A percentile compares a stretch with the other conserved stretches of the same genome.
Evolutionary conservation across 2,113 vertebrate species (phyloP).

Genomic region (Thinocorus orbignyianus): DNA sequence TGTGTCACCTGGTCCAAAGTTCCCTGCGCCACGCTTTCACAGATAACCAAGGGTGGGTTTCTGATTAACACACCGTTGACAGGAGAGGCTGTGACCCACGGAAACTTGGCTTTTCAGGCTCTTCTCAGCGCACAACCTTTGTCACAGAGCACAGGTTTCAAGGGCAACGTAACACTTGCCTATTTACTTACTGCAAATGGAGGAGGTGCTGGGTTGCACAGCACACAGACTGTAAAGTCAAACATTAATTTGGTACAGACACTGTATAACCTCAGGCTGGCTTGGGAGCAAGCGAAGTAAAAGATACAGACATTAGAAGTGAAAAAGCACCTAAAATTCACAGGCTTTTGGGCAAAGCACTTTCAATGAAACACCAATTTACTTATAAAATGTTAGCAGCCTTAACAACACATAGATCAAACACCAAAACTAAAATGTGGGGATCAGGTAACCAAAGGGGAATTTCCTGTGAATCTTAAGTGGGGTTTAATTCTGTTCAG

Average conservation of each 20-base stretch:
- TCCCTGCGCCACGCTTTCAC: background rate
- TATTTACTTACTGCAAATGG: conserved; percentile 70
- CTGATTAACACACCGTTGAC: conserved; percentile 36
- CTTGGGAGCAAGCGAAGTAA: background rate
- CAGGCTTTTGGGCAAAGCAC: background rate
- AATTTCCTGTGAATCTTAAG: background rate
- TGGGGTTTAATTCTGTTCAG: background rate
- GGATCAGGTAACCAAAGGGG: background rate
- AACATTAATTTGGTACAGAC: conserved; percentile 1
- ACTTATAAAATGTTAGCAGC: background rate
- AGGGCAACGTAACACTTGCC: conserved; percentile 63
- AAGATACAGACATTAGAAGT: background rate
- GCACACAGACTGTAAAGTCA: conserved; percentile 1
- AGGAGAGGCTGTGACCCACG: conserved; percentile 35
- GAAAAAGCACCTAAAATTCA: conserved; percentile 56
- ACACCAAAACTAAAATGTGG: background rate
- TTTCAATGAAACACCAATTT: background rate
- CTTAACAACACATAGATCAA: background rate
- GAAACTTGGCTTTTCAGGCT: conserved; percentile 29
- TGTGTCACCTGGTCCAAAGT: conserved; percentile 29
- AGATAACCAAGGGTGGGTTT: conserved; percentile 53
- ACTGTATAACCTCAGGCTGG: background rate
- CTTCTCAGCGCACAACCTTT: conserved; percentile 27
- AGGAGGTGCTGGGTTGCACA: conserved; percentile 36
- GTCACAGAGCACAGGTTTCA: conserved; percentile 66